A percentile compares a stretch with the other conserved stretches of the same genome.
These are phyloP conservation scores for Eupithecia subumbrata DNA, from an alignment of 2,888 invertebrate genomes.

Conservation along the genomic window DNA sequence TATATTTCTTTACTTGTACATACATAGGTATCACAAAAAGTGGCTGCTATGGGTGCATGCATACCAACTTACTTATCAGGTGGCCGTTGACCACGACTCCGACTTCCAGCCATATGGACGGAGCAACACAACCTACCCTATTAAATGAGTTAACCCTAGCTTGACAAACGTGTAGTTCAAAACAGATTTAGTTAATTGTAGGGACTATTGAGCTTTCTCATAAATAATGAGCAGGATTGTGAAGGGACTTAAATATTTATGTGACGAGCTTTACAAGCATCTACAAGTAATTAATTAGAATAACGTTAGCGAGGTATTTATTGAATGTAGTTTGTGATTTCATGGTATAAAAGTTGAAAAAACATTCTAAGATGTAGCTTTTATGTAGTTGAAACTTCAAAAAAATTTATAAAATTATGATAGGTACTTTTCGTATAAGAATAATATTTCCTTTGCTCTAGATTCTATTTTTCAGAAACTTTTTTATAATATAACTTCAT, in stretches of 20 bases:
- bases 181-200: constrained; percentile 16
- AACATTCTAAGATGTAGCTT: background rate
- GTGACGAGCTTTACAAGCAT: background rate
- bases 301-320: background rate
- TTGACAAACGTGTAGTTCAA: constrained; percentile 19
- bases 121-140: background rate
- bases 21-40: no score
- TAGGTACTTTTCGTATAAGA: no score
- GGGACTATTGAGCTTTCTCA: constrained; percentile 2
- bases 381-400: no score
- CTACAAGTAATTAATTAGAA: background rate
- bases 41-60: no score
- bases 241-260: constrained; percentile 1
- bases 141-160: constrained; percentile 24
- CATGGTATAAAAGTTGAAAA: background rate
- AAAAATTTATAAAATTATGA: no score
- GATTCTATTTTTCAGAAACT: no score
- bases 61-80: no score
- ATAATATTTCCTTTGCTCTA: no score
- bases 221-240: constrained; percentile 5
- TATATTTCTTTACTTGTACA: no score
- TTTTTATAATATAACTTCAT: no score
- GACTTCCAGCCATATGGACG: background rate
- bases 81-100: background rate
- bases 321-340: background rate